phyloP scores from a whole-genome alignment of 2,888 invertebrate genomes.

The Leptopilina syphax region DNA sequence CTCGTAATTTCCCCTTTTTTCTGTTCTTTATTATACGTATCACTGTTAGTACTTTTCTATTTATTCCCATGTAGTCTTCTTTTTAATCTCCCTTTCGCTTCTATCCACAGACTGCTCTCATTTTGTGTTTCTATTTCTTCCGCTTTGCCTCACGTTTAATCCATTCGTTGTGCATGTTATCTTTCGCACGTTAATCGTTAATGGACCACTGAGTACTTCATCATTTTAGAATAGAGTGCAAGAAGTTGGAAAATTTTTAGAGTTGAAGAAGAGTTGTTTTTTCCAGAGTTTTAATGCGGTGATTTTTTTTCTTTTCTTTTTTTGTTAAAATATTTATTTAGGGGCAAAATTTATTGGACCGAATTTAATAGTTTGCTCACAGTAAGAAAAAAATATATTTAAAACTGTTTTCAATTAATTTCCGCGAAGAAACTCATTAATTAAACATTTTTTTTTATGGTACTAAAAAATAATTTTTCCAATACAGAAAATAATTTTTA shows the following conservation, averaged over 20 bases:
- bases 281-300: no score
- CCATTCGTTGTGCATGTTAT: conserved; percentile 41
- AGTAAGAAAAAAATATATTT: no score
- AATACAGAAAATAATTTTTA: no score
- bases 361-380: no score
- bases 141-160: conserved; percentile 41
- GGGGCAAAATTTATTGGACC: no score
- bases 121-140: conserved; percentile 35
- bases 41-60: conserved; percentile 26
- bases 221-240: conserved; percentile 15
- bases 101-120: conserved; percentile 25
- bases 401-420: no score
- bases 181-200: conserved; percentile 46
- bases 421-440: no score
- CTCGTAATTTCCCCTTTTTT: conserved; percentile 32
- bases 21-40: not conserved
- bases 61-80: conserved; percentile 11
- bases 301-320: no score
- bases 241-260: conserved; percentile 9
- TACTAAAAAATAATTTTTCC: no score
- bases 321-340: no score
- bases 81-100: conserved; percentile 13
- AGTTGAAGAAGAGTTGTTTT: no score
- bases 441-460: no score
- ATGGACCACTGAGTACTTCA: conserved; percentile 44